Percentiles rank a stretch among this genome's conserved stretches.
phyloP scores from a whole-genome alignment of 2,113 vertebrate species.

The Eleginops maclovinus region DNA sequence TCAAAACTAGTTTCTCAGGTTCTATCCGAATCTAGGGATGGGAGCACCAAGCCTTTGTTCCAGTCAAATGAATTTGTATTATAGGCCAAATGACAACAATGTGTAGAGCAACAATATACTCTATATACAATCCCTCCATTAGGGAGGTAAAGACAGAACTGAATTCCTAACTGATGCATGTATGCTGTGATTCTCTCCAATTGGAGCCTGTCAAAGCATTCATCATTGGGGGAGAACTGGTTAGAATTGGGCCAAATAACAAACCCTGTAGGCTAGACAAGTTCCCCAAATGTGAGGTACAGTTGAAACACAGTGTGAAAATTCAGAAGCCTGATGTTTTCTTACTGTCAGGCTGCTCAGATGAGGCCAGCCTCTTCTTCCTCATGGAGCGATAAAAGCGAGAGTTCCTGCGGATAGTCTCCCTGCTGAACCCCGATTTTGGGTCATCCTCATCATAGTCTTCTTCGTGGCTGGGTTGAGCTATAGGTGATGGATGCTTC shows the following conservation, averaged over 20 bases:
- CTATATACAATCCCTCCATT: neutral
- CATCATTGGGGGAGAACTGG: neutral
- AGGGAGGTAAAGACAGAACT: neutral
- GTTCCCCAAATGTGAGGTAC: neutral
- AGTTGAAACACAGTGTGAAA: conserved; percentile 1
- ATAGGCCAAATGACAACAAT: neutral
- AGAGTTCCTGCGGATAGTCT: conserved; percentile 79
- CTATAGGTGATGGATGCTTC: conserved; percentile 22
- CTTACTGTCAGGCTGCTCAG: conserved; percentile 73
- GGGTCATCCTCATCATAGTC: conserved; percentile 77
- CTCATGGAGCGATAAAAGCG: conserved; percentile 84
- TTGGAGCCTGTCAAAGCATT: neutral
- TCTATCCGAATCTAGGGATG: conserved; percentile 31
- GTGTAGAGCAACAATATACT: neutral
- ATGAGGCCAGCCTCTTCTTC: conserved; percentile 69
- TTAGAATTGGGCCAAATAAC: neutral
- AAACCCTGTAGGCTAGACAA: neutral
- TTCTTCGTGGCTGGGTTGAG: conserved; percentile 32
- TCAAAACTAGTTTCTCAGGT: conserved; percentile 78
- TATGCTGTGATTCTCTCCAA: neutral
- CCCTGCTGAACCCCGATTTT: conserved; percentile 45
- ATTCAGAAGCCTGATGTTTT: neutral
- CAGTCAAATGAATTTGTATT: neutral
- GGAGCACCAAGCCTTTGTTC: conserved; percentile 46
- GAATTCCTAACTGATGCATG: neutral